Percentiles rank a stretch among this genome's conserved stretches.
Evolutionary conservation across 2,113 vertebrate species (phyloP).

Genomic region (Euleptes europaea): DNA sequence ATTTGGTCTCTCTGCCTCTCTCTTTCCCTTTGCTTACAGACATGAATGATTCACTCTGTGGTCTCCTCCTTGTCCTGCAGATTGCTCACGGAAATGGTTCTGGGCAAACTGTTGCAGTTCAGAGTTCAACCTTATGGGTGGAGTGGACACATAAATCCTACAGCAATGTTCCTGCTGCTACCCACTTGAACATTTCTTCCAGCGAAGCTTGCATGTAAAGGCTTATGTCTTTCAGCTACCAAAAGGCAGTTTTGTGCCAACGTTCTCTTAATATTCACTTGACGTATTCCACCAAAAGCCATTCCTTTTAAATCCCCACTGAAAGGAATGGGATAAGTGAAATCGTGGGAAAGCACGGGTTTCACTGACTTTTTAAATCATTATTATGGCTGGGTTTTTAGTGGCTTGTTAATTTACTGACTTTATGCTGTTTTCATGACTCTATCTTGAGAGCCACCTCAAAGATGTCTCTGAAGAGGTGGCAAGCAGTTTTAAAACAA

Average conservation of each 20-base stretch:
- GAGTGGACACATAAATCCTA: constrained; percentile 10
- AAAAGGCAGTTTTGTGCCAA: constrained; percentile 41
- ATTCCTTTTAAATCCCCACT: neutral
- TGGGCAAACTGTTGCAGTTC: neutral
- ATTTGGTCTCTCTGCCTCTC: neutral
- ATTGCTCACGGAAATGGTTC: neutral
- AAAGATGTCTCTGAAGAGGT: too few relatives aligned
- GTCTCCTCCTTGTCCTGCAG: neutral
- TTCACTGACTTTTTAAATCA: neutral
- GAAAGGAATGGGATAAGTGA: neutral
- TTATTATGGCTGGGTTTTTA: too few relatives aligned
- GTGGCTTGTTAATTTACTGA: too few relatives aligned
- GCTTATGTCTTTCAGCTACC: constrained; percentile 36
- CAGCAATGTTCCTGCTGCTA: neutral
- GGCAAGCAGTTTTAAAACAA: too few relatives aligned
- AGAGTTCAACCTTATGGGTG: neutral
- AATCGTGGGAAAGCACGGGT: neutral
- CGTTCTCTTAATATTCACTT: constrained; percentile 34
- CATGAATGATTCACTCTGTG: neutral
- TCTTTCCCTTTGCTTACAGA: neutral
- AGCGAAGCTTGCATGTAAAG: constrained; percentile 39
- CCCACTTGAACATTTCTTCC: neutral
- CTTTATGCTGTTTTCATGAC: too few relatives aligned
- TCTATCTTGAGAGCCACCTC: too few relatives aligned
- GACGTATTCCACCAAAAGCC: neutral